Evolutionary conservation across 2,888 invertebrate genomes (phyloP), one percentile per base, ranked within the genome.

Genomic region (Spodoptera picta): DNA sequence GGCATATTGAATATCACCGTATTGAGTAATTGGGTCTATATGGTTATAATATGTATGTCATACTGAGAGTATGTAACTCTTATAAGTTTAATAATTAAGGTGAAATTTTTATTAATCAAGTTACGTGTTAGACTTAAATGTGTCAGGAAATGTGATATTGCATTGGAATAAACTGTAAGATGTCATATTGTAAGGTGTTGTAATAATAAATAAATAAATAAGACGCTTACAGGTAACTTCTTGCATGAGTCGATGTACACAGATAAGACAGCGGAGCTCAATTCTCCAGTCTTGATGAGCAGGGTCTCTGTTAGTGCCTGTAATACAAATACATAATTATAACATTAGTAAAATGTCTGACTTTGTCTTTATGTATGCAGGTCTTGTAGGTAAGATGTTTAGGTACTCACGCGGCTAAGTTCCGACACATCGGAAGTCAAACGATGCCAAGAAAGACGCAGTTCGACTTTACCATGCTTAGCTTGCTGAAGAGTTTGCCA

Each of bases 401-500:
- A 19, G 19, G 19, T 19, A 95, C 96, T 95, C 95, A 98, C 98
- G 73, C 96, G 95, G 85, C 96, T 96, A 4, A 99, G 94, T 88
- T 98, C 97, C 42, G 93, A 90, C 12, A 96, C 92, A 83, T 97
- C 96, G 43, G 96, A 93, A 55, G 97, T 96, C 59, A 99, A 95
- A 60, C 96, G 96, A 77, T 99, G 96, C 99, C 99, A 99, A 6
- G 97, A 97, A 56, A 99, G 95, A 55, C 98, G 96, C 57, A 99
- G 91, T 86, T 99, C 98, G 0, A 99, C 96, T 95, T 98, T 97
- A 6, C 99, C 99, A 85, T 98, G 98, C 89, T 98, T 99, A 9
- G 98, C 99, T 90, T 98, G 97, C 90, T 99, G 99, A 77, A 99
- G 95, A 0, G 98, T 98, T 75, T 98, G 95, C 99, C 99, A 99